Base-by-base conservation (phyloP, 2,888 invertebrate species). In the Plutella xylostella region DNA sequence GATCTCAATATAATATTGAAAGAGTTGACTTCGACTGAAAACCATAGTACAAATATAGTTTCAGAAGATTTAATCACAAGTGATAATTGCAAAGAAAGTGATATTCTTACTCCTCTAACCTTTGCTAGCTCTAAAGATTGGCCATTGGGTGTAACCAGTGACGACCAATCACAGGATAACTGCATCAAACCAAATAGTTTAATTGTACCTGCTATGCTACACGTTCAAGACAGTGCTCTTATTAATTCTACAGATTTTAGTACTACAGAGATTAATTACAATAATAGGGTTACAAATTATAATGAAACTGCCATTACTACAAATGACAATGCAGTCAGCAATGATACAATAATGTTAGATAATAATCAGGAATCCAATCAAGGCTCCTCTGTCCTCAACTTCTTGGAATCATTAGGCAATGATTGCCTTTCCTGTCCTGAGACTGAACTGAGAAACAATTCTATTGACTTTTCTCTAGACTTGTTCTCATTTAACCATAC, bases 391-490 rank as follows among this genome's bases (percentile, higher is more conserved):
- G 73, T 79, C 55, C 66, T 82, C 55, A 76, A 74, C 57, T 80
- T 80, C 56, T 65, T 80, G 57, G 80, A 80, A 38, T 63, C 72
- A 6, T 58, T 80, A 54, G 70, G 72, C 44, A 78, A 68, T 57
- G 78, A 77, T 51, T n/a, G n/a, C n/a, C 55, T 79, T 37, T 62
- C 67, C 39, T 78, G 73, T 53, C 70, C 78, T 40, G 79, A 73
- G 60, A 70, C 76, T 65, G 76, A 76, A 53, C 72, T 72, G 61
- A 75, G 74, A 62, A 73, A 66, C 61, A 74, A 65, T 60, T 51
- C 64, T 56, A 71, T 74, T 52, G 80, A 82, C 56, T 79, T 79
- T 54, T 75, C 78, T 49, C 52, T 82, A 54, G 82, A 80, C 57
- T 64, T 80, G 60, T 82, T 79, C 60, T 68, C 77, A 48, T 79